phyloP scores from a whole-genome alignment of 2,797 vertebrate species.

The Cirrhinus mrigala region DNA sequence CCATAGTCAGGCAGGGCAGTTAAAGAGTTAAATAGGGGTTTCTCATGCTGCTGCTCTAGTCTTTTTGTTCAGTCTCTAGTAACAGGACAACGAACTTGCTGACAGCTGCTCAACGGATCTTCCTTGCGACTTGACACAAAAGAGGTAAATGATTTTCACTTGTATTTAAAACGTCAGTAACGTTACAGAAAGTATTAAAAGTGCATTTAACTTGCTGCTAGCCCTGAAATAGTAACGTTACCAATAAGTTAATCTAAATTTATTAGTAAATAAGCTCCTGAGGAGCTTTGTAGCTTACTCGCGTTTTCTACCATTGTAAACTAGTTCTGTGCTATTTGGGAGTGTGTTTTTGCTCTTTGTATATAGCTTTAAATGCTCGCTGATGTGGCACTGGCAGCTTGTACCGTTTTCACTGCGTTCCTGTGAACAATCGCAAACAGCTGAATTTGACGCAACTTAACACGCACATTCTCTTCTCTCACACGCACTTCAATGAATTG shows the following conservation, averaged over 20 bases:
- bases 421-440: neutral
- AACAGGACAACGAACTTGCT: neutral
- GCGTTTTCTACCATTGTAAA: neutral
- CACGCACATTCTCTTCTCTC: neutral
- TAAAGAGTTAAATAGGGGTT: neutral
- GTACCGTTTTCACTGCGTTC: neutral
- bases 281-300: neutral
- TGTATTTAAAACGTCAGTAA: neutral
- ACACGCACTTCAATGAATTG: neutral
- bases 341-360: neutral
- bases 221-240: neutral
- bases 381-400: conserved; percentile 29
- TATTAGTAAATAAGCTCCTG: neutral
- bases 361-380: neutral
- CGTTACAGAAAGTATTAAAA: neutral
- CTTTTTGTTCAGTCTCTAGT: conserved; percentile 27
- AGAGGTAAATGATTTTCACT: conserved; percentile 20
- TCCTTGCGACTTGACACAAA: conserved; percentile 15
- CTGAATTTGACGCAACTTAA: neutral
- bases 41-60: neutral
- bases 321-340: neutral
- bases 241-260: neutral
- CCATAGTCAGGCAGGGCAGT: neutral
- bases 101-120: conserved; percentile 14
- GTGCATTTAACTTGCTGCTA: neutral